Evolutionary conservation across 2,888 invertebrate species (phyloP), one percentile per base, ranked within the genome.

Genomic region (Napeogenes sylphis): DNA sequence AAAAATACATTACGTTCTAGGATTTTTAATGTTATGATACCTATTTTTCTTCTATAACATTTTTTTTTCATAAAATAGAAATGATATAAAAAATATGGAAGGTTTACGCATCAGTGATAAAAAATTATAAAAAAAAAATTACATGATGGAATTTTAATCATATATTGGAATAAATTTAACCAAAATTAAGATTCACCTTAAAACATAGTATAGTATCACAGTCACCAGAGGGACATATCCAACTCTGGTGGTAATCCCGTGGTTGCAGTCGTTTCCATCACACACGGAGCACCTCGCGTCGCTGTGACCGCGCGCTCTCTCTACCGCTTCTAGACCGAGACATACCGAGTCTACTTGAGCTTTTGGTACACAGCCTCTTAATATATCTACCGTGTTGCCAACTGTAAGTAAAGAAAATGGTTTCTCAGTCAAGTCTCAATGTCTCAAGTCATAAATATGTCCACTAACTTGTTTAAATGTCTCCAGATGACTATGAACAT

Each of bases 271-370:
- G 70, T 90, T 79, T 46, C 86, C 79, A 45, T 79, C 73, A 75
- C 91, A 91, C 55, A 82, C 77, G 62, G 74, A 82, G 69, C 91
- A 91, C n/a, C 84, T 81, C 0, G 87, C 90, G 73, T 90, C 85
- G 67, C 87, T 89, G 73, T 91, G 90, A 0, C 88, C 86, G 59
- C 91, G 79, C 8, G 90, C 86, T 69, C 87, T 77, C 64, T 91
- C 87, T 0, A 89, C 82, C 0, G 89, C 85, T 0, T 78, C 79
- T 4, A 91, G 75, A 21, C 81, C 83, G 32, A 82, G 73, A 71
- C 91, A 91, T 45, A 90, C 86, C 0, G 85, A 85, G 70, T 91
- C 90, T 5, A 87, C 81, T 67, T 88, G 86, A 2, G 74, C 77
- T 63, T 75, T 76, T 0, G 90, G 87, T 8, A 90, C 77, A 68